Evolutionary conservation across 2,113 vertebrate genomes (phyloP).

Genomic region (Antechinus stuartii): DNA sequence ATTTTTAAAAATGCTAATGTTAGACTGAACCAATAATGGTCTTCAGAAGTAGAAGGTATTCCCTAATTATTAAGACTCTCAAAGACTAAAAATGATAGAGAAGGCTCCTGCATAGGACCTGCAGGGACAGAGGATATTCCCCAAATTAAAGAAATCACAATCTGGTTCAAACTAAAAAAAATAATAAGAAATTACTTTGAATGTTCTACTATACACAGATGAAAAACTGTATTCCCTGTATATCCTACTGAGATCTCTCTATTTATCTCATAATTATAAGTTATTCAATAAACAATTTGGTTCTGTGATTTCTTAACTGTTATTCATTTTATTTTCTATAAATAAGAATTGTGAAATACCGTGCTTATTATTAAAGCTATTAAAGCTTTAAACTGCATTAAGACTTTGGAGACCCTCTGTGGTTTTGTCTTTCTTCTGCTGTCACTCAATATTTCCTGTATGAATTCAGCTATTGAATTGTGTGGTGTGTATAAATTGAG

Average conservation of each 20-base stretch:
- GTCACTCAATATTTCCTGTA: not conserved
- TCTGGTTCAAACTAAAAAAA: not conserved
- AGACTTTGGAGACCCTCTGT: not conserved
- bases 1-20: no score
- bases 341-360: not conserved
- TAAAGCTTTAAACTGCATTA: not conserved
- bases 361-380: not conserved
- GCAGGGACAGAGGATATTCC: not conserved
- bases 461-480: not conserved
- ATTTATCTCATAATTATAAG: not conserved
- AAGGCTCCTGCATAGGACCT: not conserved
- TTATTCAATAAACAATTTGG: not conserved
- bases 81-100: not conserved
- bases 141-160: not conserved
- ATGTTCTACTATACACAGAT: not conserved
- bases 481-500: not conserved
- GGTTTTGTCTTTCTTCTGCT: not conserved
- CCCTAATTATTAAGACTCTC: not conserved
- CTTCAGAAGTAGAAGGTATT: no score
- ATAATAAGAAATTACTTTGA: not conserved
- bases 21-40: no score
- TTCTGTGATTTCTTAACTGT: not conserved
- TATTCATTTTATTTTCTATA: not conserved
- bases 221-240: not conserved
- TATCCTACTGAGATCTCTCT: not conserved